Evolutionary conservation across 2,888 invertebrate species (phyloP), one percentile per base, ranked within the genome.

Genomic region (Bimastos eiseni): DNA sequence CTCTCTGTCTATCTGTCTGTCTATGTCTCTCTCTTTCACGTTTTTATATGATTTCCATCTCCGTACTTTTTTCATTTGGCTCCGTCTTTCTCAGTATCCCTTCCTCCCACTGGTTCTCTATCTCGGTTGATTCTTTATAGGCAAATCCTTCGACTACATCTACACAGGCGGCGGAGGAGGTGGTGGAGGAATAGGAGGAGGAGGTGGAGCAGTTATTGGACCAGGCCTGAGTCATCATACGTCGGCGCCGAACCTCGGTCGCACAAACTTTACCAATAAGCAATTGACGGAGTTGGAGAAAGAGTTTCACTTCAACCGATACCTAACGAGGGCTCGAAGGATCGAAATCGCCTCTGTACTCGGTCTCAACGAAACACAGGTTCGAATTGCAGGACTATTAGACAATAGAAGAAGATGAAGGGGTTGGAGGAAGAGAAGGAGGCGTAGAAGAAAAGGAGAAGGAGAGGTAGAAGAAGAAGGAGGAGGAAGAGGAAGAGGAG

Each of bases 231-330:
- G 86, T 86, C 86, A 86, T 89, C 89, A 89, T 1, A n/a, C 33
- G 89, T 49, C 41, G 33, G 21, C 89, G 41, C 92, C 94, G 21
- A 94, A 94, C 90, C 93, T 94, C 92, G 98, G 98, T 83, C 96
- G 99, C 90, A 99, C 99, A 83, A 99, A 99, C 96, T 99, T 99
- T 96, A 99, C 99, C 93, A 99, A 99, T 96, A 99, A 99, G 95
- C 99, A 99, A 95, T 96, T 99, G 92, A 99, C 99, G 4, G 99
- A 99, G 95, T 96, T 99, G 93, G 99, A 99, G 95, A 99, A 99
- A 95, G 99, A 99, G 95, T 99, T 99, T 96, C 99, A 99, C 95
- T 99, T 98, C 96, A 98, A 99, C 96, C 99, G 98, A 96, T 99
- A 99, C 96, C 96, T 99, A 94, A 99, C 99, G 84, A 96, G 99